These are phyloP conservation scores for Ophion costatus DNA, from an alignment of 2,888 invertebrate genomes.

Conservation along the genomic window DNA sequence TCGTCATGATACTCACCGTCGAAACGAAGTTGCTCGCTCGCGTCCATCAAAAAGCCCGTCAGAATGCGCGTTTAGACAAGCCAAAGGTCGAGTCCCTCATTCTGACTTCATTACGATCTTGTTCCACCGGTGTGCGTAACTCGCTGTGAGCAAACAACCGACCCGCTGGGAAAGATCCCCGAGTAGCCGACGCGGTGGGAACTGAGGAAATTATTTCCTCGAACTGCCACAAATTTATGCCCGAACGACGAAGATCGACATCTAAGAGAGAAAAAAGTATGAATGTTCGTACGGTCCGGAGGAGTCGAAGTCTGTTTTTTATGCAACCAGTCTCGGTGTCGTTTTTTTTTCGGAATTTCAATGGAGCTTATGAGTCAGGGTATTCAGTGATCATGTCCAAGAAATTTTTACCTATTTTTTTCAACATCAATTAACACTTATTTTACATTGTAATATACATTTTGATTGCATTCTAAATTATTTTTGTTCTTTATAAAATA, in stretches of 20 bases:
- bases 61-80: not conserved
- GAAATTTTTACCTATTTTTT: not conserved
- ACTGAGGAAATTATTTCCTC: not conserved
- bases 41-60: conserved; percentile 39
- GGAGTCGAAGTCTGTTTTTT: not conserved
- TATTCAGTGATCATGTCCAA: too few relatives aligned
- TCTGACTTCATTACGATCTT: conserved; percentile 50
- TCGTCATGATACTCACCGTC: conserved; percentile 24
- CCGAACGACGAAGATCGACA: not conserved
- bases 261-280: not conserved
- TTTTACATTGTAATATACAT: not conserved
- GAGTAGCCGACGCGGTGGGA: conserved; percentile 9
- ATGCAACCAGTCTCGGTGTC: not conserved
- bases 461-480: too few relatives aligned
- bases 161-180: conserved; percentile 8
- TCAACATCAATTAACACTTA: not conserved
- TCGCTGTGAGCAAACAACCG: conserved; percentile 12
- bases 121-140: conserved; percentile 32
- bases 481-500: not conserved
- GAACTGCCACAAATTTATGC: not conserved
- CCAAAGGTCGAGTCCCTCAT: conserved; percentile 55
- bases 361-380: not conserved
- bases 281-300: not conserved
- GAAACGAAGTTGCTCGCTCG: conserved; percentile 29
- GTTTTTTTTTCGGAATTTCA: not conserved